Conservation (phyloP, 1,140 invertebrate species). For the Goniozus legneri region DNA sequence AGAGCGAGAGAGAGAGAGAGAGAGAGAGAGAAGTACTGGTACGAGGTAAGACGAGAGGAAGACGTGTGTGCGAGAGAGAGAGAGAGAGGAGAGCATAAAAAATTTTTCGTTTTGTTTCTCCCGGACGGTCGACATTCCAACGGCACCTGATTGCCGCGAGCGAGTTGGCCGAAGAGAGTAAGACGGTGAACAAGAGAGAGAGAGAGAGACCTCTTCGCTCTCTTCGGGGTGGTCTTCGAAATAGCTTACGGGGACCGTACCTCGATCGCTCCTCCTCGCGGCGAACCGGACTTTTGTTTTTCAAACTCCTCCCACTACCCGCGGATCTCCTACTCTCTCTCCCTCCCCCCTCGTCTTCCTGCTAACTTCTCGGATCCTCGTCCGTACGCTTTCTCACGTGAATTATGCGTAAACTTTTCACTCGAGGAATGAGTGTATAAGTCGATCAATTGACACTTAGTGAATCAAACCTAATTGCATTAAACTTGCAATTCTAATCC, state of each 20-base stretch:
- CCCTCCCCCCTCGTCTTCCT: conserved; percentile 17
- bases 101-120: conserved; percentile 42
- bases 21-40: not conserved
- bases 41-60: not conserved
- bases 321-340: conserved; percentile 17
- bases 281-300: conserved; percentile 39
- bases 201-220: conserved; percentile 22
- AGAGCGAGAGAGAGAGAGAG: conserved; percentile 1
- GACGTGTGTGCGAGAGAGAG: not conserved
- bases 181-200: no score
- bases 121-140: conserved; percentile 44
- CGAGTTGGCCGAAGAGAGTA: no score
- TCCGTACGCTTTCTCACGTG: no score
- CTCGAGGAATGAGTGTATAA: no score
- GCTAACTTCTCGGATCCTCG: no score
- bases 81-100: conserved; percentile 37
- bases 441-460: no score
- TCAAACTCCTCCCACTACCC: no score
- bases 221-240: conserved; percentile 42
- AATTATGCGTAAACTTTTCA: no score
- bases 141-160: conserved; percentile 43
- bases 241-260: conserved; percentile 40
- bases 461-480: no score
- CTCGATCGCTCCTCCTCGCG: conserved; percentile 20
- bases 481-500: no score